Percentiles rank a stretch among this genome's conserved stretches.
Evolutionary conservation across 2,113 vertebrate species (phyloP).

Genomic region (Nesoenas mayeri): DNA sequence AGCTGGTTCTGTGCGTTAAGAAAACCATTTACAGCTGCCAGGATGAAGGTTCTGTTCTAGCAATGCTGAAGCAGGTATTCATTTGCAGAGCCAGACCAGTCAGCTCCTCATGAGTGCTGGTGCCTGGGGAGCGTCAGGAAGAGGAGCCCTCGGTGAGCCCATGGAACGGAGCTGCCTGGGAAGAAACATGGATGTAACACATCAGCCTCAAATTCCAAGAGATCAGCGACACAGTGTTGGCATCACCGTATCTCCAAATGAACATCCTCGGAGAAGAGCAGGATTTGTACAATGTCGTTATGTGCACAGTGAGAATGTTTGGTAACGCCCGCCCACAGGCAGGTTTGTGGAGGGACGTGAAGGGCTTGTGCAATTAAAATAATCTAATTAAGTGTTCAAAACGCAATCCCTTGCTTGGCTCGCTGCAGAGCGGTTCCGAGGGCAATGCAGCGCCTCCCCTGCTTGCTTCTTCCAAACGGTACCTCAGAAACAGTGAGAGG

Average conservation of each 20-base stretch:
- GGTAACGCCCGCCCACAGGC: not conserved
- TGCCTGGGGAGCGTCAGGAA: not conserved
- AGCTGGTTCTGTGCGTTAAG: accelerated
- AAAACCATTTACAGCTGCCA: not conserved
- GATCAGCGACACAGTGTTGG: not conserved
- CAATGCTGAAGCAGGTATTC: not conserved
- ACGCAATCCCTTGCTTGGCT: not conserved
- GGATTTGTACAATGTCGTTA: not conserved
- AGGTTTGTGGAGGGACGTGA: accelerated
- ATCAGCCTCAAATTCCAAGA: no score
- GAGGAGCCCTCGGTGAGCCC: not conserved
- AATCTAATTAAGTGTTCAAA: not conserved
- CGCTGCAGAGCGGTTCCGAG: accelerated
- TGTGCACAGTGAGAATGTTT: no score
- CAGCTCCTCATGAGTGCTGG: accelerated
- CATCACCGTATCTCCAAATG: not conserved
- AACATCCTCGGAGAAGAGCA: no score
- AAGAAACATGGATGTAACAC: no score
- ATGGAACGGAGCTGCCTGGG: no score
- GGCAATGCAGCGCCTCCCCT: not conserved
- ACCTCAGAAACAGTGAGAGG: not conserved
- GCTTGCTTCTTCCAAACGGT: not conserved
- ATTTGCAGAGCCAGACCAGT: not conserved
- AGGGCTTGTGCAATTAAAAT: not conserved
- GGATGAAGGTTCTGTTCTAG: not conserved